Evolutionary conservation across 2,888 invertebrate genomes (phyloP), one percentile per base, ranked within the genome.

Genomic region (Himalopsyche japonica): DNA sequence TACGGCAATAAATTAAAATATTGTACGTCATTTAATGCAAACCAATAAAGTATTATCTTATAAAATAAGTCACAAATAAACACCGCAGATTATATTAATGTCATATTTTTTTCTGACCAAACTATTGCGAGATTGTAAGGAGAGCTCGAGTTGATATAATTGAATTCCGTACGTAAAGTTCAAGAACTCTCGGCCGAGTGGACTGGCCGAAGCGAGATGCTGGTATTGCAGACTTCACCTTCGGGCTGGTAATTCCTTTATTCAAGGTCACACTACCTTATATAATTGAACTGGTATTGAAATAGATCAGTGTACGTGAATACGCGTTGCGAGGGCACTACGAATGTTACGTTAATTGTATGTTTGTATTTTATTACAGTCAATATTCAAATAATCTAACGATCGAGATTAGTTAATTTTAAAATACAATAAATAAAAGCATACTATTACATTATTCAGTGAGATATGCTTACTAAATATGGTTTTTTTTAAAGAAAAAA

Each of bases 211-310:
- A 27, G 70, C 27, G 27, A 57, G 24, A 57, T 20, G 70, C 70
- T 70, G 70, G 70, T 70, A 24, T 70, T 30, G 70, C 70, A 27
- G 27, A 70, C 70, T 70, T 15, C 70, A 27, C 70, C 20, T 24
- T 78, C 32, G 8, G 43, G 57, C 82, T 79, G 30, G 82, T 79
- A 81, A 81, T 79, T 48, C 78, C 81, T 81, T 32, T n/a, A 32
- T 30, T 43, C 81, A 84, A 84, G 84, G 81, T 57, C 80, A 57
- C 18, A 20, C 15, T 49, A 81, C 78, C 80, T 81, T 81, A 80
- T 81, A 78, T 84, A 80, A 84, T 84, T 80, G 77, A 81, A 49
- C 64, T 81, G 80, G 77, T 81, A 81, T 81, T 81, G 78, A 78
- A 84, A 84, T 78, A 84, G 77, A 81, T 27, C 64, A 37, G 81